phyloP scores from a whole-genome alignment of 1,140 invertebrate species.

The Zaprionus nigranus region DNA sequence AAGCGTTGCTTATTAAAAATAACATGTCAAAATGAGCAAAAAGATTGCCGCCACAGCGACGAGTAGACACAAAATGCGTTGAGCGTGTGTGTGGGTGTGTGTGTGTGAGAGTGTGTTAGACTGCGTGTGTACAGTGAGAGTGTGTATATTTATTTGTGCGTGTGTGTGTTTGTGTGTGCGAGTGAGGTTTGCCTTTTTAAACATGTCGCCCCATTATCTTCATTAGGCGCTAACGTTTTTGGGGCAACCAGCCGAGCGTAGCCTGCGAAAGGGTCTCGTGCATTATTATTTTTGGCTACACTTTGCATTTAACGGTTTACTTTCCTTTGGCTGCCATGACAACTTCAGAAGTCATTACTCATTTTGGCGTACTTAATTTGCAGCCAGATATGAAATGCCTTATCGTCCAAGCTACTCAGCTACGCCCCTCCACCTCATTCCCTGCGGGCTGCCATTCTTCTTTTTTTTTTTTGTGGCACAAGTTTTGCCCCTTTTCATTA shows the following conservation, averaged over 20 bases:
- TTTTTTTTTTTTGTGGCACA: constrained; percentile 17
- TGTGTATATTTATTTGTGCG: neutral
- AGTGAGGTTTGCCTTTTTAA: constrained; percentile 57
- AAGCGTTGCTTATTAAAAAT: constrained; percentile 76
- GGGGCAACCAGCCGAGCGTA: constrained; percentile 18
- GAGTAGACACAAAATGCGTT: constrained; percentile 25
- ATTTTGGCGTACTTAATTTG: constrained; percentile 83
- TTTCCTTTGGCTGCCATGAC: constrained; percentile 58
- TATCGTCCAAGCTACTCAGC: constrained; percentile 46
- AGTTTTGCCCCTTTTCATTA: constrained; percentile 75
- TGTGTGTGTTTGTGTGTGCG: constrained; percentile 11
- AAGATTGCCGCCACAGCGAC: constrained; percentile 41
- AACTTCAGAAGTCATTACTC: constrained; percentile 83
- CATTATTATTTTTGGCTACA: constrained; percentile 45
- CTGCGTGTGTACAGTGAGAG: constrained; percentile 1
- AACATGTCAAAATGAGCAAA: constrained; percentile 68
- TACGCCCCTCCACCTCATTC: neutral
- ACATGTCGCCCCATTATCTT: constrained; percentile 78
- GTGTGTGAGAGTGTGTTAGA: constrained; percentile 13
- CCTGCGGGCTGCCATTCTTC: neutral
- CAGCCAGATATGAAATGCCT: constrained; percentile 71
- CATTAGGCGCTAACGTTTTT: constrained; percentile 76
- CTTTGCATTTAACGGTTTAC: constrained; percentile 46
- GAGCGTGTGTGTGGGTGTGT: too few species aligned
- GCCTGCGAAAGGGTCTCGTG: constrained; percentile 35